Evolutionary conservation across 2,797 vertebrate genomes (phyloP), one percentile per base, ranked within the genome.

Genomic region (Columba guinea): DNA sequence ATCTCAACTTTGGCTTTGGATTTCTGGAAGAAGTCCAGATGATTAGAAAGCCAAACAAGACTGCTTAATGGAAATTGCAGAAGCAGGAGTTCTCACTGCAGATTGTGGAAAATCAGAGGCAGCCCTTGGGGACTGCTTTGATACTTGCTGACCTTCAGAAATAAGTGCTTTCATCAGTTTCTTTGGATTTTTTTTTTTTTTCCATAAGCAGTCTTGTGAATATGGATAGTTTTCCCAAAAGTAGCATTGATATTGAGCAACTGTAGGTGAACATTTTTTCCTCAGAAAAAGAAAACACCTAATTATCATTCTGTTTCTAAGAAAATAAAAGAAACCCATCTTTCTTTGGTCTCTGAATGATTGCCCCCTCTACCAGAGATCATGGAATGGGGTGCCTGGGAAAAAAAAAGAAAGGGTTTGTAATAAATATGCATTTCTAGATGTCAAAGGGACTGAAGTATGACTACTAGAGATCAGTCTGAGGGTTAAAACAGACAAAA

Each of bases 21-120:
- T 92, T 95, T 92, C 60, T 97, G 95, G 96, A 95, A 63, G 48
- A 90, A 77, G 67, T 96, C 94, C 96, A 96, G 88, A 67, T 77
- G 86, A 92, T 95, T 90, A 93, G 92, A 93, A 95, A 94, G 90
- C 86, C 92, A 95, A 96, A 95, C 92, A 95, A 51, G 60, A 82
- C 75, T 89, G 71, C 84, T 90, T 95, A 95, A 95, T 95, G 86
- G 81, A 95, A 94, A 96, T 60, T 94, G 88, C 86, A 94, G 86
- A 94, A 90, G 59, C 77, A 82, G 62, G 75, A 90, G 88, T 94
- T 93, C 75, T 95, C 74, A 53, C n/a, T 84, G 88, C 92, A 89
- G 86, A 63, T 22, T 92, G 70, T 91, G 46, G 53, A 85, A 95
- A 95, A 93, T 93, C 74, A 89, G 74, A 95, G 80, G 75, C 90